Evolutionary conservation across 1,140 invertebrate species (phyloP).

Genomic region (Drosophila lowei): DNA sequence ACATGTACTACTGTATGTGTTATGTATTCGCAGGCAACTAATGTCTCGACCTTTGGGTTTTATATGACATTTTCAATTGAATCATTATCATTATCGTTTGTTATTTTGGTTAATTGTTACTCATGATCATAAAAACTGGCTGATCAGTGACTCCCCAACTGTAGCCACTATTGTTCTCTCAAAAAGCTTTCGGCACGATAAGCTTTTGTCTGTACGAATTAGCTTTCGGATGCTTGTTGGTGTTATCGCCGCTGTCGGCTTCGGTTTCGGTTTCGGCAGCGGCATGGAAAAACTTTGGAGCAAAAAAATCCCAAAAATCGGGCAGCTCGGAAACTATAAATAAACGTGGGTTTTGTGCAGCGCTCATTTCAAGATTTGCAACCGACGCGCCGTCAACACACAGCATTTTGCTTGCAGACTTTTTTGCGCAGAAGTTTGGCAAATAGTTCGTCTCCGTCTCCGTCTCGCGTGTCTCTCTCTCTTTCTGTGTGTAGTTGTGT

Average conservation of each 20-base stretch:
- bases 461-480: too few species aligned
- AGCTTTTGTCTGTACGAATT: constrained; percentile 7
- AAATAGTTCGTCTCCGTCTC: constrained; percentile 14
- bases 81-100: too few species aligned
- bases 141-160: constrained; percentile 50
- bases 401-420: constrained; percentile 31
- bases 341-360: constrained; percentile 76
- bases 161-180: constrained; percentile 21
- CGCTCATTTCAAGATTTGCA: constrained; percentile 82
- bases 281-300: constrained; percentile 63
- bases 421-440: constrained; percentile 56
- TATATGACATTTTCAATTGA: not conserved
- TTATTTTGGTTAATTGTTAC: not conserved
- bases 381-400: constrained; percentile 63
- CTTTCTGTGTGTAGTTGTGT: constrained; percentile 23
- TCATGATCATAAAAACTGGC: not conserved
- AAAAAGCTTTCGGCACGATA: constrained; percentile 59
- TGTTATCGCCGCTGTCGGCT: constrained; percentile 14
- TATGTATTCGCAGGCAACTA: too few species aligned
- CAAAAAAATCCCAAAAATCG: constrained; percentile 41
- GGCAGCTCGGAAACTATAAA: constrained; percentile 78
- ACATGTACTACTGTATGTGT: too few species aligned
- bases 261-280: constrained; percentile 44
- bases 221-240: constrained; percentile 13
- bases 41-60: not conserved